Percentiles rank a stretch among this genome's conserved stretches.
These are phyloP conservation scores for Trichogramma evanescens DNA, from an alignment of 2,888 invertebrate genomes.

Conservation along the genomic window DNA sequence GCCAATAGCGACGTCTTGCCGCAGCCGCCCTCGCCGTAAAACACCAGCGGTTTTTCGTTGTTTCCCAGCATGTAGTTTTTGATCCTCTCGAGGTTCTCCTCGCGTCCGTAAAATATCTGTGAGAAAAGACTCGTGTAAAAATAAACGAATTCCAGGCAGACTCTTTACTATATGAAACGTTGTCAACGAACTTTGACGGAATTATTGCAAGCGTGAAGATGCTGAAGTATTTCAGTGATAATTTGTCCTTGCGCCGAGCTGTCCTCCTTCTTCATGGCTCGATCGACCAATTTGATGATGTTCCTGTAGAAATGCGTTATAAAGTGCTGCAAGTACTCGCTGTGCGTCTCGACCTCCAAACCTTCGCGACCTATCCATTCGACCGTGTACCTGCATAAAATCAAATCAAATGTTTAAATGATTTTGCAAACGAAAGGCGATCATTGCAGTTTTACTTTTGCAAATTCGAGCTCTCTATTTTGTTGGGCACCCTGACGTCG, in stretches of 20 bases:
- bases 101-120: slow-evolving; percentile 85
- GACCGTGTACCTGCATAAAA: slow-evolving; percentile 68
- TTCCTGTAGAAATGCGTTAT: slow-evolving; percentile 91
- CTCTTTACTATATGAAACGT: neutral
- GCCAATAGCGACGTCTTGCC: slow-evolving; percentile 95
- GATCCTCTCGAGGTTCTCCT: slow-evolving; percentile 74
- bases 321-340: slow-evolving; percentile 89
- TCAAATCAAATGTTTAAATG: neutral
- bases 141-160: neutral
- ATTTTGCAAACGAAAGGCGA: neutral
- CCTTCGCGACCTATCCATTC: slow-evolving; percentile 97
- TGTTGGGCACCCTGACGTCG: slow-evolving; percentile 81
- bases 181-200: slow-evolving; percentile 63
- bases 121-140: neutral
- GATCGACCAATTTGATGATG: slow-evolving; percentile 84
- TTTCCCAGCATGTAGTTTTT: slow-evolving; percentile 76
- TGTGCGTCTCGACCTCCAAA: slow-evolving; percentile 83
- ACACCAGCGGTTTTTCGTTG: slow-evolving; percentile 80
- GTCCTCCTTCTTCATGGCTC: slow-evolving; percentile 93
- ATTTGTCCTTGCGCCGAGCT: slow-evolving; percentile 89
- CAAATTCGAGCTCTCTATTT: slow-evolving; percentile 81
- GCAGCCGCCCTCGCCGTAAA: slow-evolving; percentile 94
- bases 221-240: slow-evolving; percentile 88
- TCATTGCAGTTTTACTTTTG: slow-evolving; percentile 59
- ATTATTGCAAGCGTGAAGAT: slow-evolving; percentile 91